These are phyloP conservation scores for Germaria angustata DNA, from an alignment of 2,888 invertebrate species.

Conservation along the genomic window DNA sequence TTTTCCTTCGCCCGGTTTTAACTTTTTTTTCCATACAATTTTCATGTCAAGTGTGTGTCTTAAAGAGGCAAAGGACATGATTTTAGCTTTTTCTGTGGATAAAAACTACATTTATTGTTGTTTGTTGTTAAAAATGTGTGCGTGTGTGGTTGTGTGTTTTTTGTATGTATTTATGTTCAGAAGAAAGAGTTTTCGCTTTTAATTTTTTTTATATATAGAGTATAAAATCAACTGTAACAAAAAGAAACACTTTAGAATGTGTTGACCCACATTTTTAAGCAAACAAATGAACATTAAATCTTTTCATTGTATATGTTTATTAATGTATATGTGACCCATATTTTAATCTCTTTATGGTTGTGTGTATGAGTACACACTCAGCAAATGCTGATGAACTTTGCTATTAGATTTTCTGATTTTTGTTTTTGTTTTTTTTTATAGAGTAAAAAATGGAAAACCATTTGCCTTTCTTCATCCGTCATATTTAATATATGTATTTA, in stretches of 20 bases:
- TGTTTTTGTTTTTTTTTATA: neutral
- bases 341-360: conserved; percentile 3
- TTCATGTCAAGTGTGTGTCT: conserved; percentile 66
- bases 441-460: conserved; percentile 31
- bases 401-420: conserved; percentile 18
- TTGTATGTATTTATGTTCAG: neutral
- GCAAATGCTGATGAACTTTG: conserved; percentile 61
- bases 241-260: conserved; percentile 58
- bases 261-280: conserved; percentile 65
- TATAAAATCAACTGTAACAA: neutral
- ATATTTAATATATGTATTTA: conserved; percentile 16
- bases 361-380: conserved; percentile 16
- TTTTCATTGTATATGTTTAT: conserved; percentile 29
- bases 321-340: conserved; percentile 46
- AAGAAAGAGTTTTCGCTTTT: conserved; percentile 33
- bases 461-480: conserved; percentile 19
- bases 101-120: conserved; percentile 42
- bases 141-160: neutral
- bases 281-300: conserved; percentile 66
- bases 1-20: neutral
- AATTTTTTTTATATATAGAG: conserved; percentile 28
- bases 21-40: conserved; percentile 14
- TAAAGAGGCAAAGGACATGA: conserved; percentile 67
- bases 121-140: conserved; percentile 4
- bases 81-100: conserved; percentile 40